Evolutionary conservation across 2,797 vertebrate species (phyloP).

Genomic region (Brotula barbata): DNA sequence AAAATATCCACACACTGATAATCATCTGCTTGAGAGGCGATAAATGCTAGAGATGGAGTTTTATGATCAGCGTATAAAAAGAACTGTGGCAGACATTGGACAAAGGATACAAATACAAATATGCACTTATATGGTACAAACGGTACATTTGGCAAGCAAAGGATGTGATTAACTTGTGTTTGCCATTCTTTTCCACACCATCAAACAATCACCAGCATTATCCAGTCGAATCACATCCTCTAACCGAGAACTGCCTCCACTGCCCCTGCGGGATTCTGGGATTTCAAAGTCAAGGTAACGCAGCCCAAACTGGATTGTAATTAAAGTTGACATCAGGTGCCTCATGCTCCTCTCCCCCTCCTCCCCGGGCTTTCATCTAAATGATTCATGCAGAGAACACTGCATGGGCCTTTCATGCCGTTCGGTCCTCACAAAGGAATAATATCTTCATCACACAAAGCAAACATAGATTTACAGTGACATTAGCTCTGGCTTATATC

Average conservation of each 20-base stretch:
- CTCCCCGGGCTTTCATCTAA: slow-evolving; percentile 78
- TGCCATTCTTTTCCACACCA: slow-evolving; percentile 49
- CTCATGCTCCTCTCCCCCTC: slow-evolving; percentile 55
- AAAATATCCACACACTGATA: slow-evolving; percentile 25
- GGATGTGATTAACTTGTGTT: slow-evolving; percentile 30
- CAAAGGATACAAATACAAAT: background rate
- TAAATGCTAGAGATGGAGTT: slow-evolving; percentile 30
- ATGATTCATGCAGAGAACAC: slow-evolving; percentile 79
- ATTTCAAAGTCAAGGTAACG: slow-evolving; percentile 80
- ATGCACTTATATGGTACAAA: background rate
- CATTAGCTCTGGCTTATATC: slow-evolving; percentile 64
- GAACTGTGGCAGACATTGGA: background rate
- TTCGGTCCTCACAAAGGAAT: slow-evolving; percentile 72
- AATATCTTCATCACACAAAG: slow-evolving; percentile 74
- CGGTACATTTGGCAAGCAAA: slow-evolving; percentile 14
- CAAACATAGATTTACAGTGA: slow-evolving; percentile 71
- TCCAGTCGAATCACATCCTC: slow-evolving; percentile 73
- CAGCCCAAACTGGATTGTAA: slow-evolving; percentile 79
- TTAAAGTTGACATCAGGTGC: slow-evolving; percentile 82
- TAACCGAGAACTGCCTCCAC: slow-evolving; percentile 65
- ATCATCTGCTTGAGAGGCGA: slow-evolving; percentile 46
- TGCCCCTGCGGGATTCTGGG: slow-evolving; percentile 71
- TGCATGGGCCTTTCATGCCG: slow-evolving; percentile 72
- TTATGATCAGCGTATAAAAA: slow-evolving; percentile 10
- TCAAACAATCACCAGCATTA: slow-evolving; percentile 55